These are phyloP conservation scores for Orthosia incerta DNA, from an alignment of 2,888 invertebrate species.

Conservation along the genomic window DNA sequence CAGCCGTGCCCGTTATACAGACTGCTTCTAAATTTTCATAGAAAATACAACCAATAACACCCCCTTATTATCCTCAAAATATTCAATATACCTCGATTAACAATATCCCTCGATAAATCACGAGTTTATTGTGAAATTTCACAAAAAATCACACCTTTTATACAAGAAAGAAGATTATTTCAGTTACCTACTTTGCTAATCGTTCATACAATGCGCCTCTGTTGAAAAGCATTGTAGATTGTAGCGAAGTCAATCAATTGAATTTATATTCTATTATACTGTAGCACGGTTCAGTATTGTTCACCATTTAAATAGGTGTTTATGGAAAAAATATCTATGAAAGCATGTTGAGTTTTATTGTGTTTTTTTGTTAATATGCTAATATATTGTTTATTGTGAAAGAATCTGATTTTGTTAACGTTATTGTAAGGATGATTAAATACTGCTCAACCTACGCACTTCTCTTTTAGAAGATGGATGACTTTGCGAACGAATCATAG, in stretches of 20 bases:
- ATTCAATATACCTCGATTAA: constrained; percentile 42
- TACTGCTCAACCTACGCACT: background rate
- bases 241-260: constrained; percentile 51
- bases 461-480: constrained; percentile 1
- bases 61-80: background rate
- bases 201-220: constrained; percentile 42
- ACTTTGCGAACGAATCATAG: background rate
- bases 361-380: constrained; percentile 33
- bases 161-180: constrained; percentile 34
- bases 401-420: constrained; percentile 1
- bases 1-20: background rate
- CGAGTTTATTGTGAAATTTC: constrained; percentile 47
- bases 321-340: constrained; percentile 17
- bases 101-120: constrained; percentile 61
- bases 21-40: background rate
- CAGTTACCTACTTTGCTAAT: constrained; percentile 51
- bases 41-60: constrained; percentile 13
- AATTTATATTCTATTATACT: constrained; percentile 43
- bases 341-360: constrained; percentile 11
- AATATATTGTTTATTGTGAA: constrained; percentile 29
- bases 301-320: constrained; percentile 25
- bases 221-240: constrained; percentile 21
- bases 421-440: constrained; percentile 31
- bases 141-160: constrained; percentile 59
- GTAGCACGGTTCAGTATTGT: constrained; percentile 32